These are phyloP conservation scores for Hemaris fuciformis DNA, from an alignment of 2,888 invertebrate species.

Conservation along the genomic window DNA sequence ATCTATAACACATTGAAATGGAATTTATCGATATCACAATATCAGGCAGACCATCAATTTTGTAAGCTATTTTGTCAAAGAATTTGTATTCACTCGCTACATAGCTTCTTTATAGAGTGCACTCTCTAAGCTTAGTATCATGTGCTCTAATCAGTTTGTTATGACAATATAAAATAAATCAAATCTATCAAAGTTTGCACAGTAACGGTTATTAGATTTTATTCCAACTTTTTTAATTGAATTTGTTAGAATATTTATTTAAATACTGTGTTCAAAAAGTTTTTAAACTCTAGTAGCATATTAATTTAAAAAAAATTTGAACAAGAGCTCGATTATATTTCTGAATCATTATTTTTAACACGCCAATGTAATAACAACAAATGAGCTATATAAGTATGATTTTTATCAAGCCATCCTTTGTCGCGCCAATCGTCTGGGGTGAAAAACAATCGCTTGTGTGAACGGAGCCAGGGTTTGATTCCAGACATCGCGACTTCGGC, in stretches of 20 bases:
- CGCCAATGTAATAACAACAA: conserved; percentile 7
- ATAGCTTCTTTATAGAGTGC: too few species aligned
- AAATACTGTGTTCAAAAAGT: neutral
- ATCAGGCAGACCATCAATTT: too few species aligned
- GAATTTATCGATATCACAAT: too few species aligned
- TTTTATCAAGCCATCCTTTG: conserved; percentile 72
- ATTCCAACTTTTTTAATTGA: too few species aligned
- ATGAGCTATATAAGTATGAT: conserved; percentile 40
- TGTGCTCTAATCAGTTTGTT: too few species aligned
- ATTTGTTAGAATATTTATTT: neutral
- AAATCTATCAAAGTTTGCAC: too few species aligned
- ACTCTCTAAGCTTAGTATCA: too few species aligned
- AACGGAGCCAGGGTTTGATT: conserved; percentile 48
- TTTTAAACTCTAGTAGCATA: neutral
- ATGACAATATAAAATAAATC: too few species aligned
- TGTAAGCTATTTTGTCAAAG: too few species aligned
- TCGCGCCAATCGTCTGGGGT: conserved; percentile 54
- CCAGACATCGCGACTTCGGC: conserved; percentile 46
- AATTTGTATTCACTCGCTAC: too few species aligned
- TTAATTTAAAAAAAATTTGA: neutral
- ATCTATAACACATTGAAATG: too few species aligned
- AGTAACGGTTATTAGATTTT: too few species aligned
- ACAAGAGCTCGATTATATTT: conserved; percentile 20
- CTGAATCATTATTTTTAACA: conserved; percentile 14
- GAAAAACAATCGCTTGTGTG: conserved; percentile 61